phyloP scores from a whole-genome alignment of 2,113 vertebrate genomes.

The Lagopus leucura region DNA sequence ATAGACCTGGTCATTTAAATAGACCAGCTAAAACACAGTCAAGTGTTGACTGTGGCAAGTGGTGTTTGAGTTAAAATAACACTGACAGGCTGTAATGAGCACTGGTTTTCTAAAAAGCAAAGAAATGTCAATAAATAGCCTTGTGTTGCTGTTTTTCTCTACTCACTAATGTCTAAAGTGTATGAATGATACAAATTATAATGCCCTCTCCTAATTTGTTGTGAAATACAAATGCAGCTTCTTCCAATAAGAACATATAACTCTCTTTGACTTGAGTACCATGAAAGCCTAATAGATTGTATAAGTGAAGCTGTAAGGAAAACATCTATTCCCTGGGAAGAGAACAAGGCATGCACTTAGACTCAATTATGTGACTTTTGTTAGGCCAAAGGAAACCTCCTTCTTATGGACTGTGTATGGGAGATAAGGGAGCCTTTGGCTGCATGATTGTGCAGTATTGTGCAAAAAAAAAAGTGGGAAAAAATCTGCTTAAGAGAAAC shows the following conservation, averaged over 20 bases:
- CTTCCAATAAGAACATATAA: not conserved
- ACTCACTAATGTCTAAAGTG: not conserved
- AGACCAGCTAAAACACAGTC: not conserved
- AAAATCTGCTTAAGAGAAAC: not conserved
- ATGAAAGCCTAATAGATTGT: not conserved
- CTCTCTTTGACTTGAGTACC: not conserved
- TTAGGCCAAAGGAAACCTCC: not conserved
- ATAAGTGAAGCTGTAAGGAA: not conserved
- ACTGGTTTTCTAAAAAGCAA: not conserved
- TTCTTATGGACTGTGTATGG: not conserved
- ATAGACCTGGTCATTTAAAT: not conserved
- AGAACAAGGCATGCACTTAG: not conserved
- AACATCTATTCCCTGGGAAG: not conserved
- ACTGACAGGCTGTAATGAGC: not conserved
- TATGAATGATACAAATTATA: not conserved
- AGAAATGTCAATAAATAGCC: not conserved
- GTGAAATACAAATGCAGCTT: not conserved
- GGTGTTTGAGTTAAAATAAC: not conserved
- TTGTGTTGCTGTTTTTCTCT: not conserved
- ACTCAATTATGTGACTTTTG: not conserved
- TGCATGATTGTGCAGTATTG: not conserved
- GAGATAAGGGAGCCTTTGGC: not conserved
- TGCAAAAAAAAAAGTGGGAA: not conserved
- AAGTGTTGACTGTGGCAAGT: not conserved
- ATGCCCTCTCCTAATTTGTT: not conserved